Evolutionary conservation across 2,797 vertebrate genomes (phyloP), one percentile per base, ranked within the genome.

Genomic region (Sylvia borin): DNA sequence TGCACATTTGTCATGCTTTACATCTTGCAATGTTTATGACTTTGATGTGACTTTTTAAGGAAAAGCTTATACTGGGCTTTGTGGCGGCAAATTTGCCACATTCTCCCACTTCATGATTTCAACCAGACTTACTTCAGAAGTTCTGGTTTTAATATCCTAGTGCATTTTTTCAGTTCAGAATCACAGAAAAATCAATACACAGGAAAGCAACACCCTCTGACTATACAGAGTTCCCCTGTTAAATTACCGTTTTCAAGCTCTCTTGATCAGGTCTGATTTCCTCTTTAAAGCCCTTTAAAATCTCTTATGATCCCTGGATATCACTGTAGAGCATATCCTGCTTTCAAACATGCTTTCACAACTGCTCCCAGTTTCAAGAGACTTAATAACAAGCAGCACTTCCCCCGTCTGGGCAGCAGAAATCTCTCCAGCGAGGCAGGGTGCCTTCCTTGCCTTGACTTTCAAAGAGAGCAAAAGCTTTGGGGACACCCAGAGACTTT

Each of bases 61-160:
- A 96, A 96, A 88, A 79, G 43, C 73, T 88, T 95, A 77, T 29
- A 34, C 76, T 74, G 73, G 93, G 80, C 80, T 94, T 95, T 91
- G 90, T 29, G 4, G 70, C 80, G 89, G 88, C 90, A 96, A 95
- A 94, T 93, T 54, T 95, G 72, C 93, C 96, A 93, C 96, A 95
- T 97, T 97, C 76, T 88, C 67, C 70, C 38, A 55, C 92, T 95
- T 91, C 88, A 89, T 66, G 34, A 70, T 94, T 98, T 97, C 97
- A 96, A 95, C 93, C 58, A 83, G 96, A 97, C 95, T 90, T 96
- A 93, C 64, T 79, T 85, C 81, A 92, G 91, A 90, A 93, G 82
- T 93, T 97, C 97, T 96, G 91, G 70, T 97, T 98, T 97, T 94
- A 92, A 96, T 95, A 97, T 94, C 74, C 65, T 75, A 26, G 13